Evolutionary conservation across 37 sponge, comb jelly and placozoan species (phyloP).

Genomic region (Chondrosia reniformis): DNA sequence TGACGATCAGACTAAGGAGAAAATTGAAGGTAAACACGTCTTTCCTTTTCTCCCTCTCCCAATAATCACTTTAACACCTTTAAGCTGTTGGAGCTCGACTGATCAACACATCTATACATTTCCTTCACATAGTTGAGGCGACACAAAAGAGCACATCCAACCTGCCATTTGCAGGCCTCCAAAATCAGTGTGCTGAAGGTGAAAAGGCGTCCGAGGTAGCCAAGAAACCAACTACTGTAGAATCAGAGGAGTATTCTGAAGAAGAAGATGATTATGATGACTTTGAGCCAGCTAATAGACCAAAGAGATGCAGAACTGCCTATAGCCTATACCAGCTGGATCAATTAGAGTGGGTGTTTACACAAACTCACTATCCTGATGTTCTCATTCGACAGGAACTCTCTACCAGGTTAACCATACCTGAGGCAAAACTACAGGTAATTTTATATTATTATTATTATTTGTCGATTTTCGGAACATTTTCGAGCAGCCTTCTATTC

Average conservation of each 20-base stretch:
- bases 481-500: no score
- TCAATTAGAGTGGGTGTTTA: slow-evolving; percentile 58
- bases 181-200: no score
- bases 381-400: slow-evolving; percentile 62
- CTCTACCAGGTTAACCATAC: slow-evolving; percentile 43
- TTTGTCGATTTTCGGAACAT: no score
- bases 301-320: slow-evolving; percentile 61
- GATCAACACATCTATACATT: no score
- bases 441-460: neutral
- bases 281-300: slow-evolving; percentile 31
- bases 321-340: slow-evolving; percentile 56
- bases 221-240: neutral
- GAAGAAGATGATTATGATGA: slow-evolving; percentile 9
- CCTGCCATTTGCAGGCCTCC: no score
- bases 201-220: no score
- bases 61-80: neutral
- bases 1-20: no score
- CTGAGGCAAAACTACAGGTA: slow-evolving; percentile 66
- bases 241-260: neutral
- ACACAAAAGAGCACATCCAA: no score
- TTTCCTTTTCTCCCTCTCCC: neutral
- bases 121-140: no score
- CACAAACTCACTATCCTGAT: slow-evolving; percentile 68
- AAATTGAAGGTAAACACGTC: no score
- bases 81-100: no score